These are phyloP conservation scores for Tetheella fluctuosa DNA, from an alignment of 2,888 invertebrate genomes.

Conservation along the genomic window DNA sequence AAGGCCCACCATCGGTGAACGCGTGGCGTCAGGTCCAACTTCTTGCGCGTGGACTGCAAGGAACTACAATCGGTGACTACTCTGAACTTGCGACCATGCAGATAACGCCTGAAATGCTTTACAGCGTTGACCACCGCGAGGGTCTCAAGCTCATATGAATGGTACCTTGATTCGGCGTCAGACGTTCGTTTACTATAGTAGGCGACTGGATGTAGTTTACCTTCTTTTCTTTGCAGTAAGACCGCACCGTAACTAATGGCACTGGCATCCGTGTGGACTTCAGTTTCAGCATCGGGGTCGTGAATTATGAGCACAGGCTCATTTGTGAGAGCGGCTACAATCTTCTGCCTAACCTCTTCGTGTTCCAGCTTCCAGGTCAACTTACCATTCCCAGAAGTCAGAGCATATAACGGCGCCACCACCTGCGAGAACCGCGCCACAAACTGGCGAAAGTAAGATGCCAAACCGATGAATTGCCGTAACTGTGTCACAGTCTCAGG, in stretches of 20 bases:
- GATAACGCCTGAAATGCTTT: slow-evolving; percentile 33
- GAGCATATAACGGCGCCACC: slow-evolving; percentile 19
- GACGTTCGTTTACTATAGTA: slow-evolving; percentile 31
- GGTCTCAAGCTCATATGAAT: slow-evolving; percentile 35
- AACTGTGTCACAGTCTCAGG: slow-evolving; percentile 27
- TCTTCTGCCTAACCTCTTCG: slow-evolving; percentile 25
- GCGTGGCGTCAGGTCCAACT: slow-evolving; percentile 29
- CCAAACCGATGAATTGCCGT: slow-evolving; percentile 34
- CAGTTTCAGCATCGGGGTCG: slow-evolving; percentile 25
- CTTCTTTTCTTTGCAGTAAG: slow-evolving; percentile 21
- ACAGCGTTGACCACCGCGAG: slow-evolving; percentile 33
- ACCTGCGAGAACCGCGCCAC: slow-evolving; percentile 21
- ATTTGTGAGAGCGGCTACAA: slow-evolving; percentile 23
- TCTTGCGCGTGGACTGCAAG: slow-evolving; percentile 29
- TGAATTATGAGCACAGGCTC: slow-evolving; percentile 30
- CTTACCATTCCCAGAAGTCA: slow-evolving; percentile 15
- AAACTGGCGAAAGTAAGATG: slow-evolving; percentile 33
- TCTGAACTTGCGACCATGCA: slow-evolving; percentile 28
- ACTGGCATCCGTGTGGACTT: slow-evolving; percentile 37
- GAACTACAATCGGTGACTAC: slow-evolving; percentile 37
- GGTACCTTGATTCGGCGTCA: slow-evolving; percentile 25
- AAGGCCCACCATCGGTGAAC: slow-evolving; percentile 35
- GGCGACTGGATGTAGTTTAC: slow-evolving; percentile 16
- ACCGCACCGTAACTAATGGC: slow-evolving; percentile 31
- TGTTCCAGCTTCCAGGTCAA: slow-evolving; percentile 21